Conservation (phyloP, 2,113 vertebrate genomes). For the Micronisus gabar region DNA sequence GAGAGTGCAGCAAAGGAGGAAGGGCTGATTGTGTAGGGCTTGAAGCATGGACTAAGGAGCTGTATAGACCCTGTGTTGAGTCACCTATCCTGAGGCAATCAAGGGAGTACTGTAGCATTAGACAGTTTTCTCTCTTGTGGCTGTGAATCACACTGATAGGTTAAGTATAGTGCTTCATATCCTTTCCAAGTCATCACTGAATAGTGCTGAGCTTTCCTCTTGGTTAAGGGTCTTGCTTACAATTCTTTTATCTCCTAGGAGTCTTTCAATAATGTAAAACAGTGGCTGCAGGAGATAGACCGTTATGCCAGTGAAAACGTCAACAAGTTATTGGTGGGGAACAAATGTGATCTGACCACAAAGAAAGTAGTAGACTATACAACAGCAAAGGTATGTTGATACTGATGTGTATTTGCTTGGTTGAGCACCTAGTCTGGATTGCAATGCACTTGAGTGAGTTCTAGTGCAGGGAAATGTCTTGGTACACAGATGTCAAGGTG, state of each 20-base stretch:
- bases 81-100: rapidly evolving
- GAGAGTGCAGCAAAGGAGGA: background rate
- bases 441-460: background rate
- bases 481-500: background rate
- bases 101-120: background rate
- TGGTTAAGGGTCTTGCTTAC: background rate
- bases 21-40: background rate
- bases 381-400: conserved; percentile 86
- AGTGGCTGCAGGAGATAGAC: conserved; percentile 99
- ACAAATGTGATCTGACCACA: conserved; percentile 96
- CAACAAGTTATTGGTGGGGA: conserved; percentile 98
- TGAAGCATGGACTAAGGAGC: background rate
- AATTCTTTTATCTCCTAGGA: conserved; percentile 76
- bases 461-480: background rate
- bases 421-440: background rate
- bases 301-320: conserved; percentile 98
- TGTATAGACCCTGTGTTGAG: background rate
- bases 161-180: rapidly evolving
- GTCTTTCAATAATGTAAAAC: conserved; percentile 97
- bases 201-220: background rate
- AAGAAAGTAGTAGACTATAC: conserved; percentile 98
- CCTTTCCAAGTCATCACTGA: background rate
- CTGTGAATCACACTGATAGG: background rate
- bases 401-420: rapidly evolving
- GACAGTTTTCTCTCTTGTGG: background rate